Evolutionary conservation across 2,888 invertebrate species (phyloP), one percentile per base, ranked within the genome.

Genomic region (Leptinotarsa rubiginosa): DNA sequence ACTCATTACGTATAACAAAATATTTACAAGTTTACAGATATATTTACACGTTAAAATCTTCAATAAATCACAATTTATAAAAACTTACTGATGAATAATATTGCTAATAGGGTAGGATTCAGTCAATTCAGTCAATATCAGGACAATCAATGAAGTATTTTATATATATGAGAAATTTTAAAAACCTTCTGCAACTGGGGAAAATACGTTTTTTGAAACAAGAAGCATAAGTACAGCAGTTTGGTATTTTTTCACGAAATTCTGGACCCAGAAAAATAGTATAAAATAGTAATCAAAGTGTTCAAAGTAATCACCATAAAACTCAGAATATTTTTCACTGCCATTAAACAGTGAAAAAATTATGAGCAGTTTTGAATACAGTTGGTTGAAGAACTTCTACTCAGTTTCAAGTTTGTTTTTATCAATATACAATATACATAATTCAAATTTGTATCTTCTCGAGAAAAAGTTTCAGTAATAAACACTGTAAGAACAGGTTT

Each of bases 101-200:
- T 85, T 85, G 84, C 85, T 84, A 83, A 81, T 81, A 82, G 80
- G 82, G 81, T 82, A 85, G 83, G 83, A 83, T 80, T 85, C 85
- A 85, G 85, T 84, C 85, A 52, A 77, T 77, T 80, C 77, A 78
- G 78, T 79, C 78, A 54, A n/a, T 56, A 70, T 70, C 50, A 72
- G 62, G 54, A 72, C 69, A 59, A 52, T 72, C 47, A 22, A 67
- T 25, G 52, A 59, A 62, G 65, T 62, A 66, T 69, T 41, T 25
- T 18, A 22, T 50, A 22, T 66, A 41, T 10, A 41, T 41, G 10
- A 41, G 2, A 12, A 41, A 41, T 41, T 41, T 41, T 41, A 41
- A 41, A 41, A 41, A 41, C 41, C 10, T 20, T 20, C 20, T 41
- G 41, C 41, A 41, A 10, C 41, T 41, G 10, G 10, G 10, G 41